Evolutionary conservation across 2,113 vertebrate genomes (phyloP).

Genomic region (Urocynchramus pylzowi): DNA sequence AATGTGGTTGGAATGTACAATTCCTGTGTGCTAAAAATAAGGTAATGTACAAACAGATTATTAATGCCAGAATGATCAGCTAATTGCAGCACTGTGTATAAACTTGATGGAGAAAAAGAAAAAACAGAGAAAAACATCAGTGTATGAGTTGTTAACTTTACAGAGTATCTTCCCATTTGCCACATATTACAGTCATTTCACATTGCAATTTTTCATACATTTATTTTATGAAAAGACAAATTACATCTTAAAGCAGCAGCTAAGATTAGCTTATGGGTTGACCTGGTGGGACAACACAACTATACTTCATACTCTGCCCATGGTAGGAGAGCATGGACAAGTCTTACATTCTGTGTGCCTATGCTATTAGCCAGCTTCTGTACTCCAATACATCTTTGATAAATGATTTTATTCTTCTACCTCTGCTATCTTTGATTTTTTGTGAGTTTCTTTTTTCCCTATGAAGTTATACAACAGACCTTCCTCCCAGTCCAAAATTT

Average conservation of each 20-base stretch:
- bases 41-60: neutral
- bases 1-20: neutral
- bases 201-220: neutral
- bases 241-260: neutral
- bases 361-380: neutral
- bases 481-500: neutral
- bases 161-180: neutral
- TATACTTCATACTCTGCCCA: neutral
- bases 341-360: neutral
- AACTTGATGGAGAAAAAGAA: neutral
- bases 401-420: neutral
- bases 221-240: neutral
- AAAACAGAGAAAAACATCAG: neutral
- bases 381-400: neutral
- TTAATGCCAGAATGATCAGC: neutral
- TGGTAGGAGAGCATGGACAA: neutral
- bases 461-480: neutral
- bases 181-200: neutral
- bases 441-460: neutral
- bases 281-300: neutral
- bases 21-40: neutral
- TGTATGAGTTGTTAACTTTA: neutral
- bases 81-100: neutral
- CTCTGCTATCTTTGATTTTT: neutral
- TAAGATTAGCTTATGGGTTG: neutral